Conservation (phyloP, 92 coral and sea anemone genomes). For the Pocillopora meandrina region DNA sequence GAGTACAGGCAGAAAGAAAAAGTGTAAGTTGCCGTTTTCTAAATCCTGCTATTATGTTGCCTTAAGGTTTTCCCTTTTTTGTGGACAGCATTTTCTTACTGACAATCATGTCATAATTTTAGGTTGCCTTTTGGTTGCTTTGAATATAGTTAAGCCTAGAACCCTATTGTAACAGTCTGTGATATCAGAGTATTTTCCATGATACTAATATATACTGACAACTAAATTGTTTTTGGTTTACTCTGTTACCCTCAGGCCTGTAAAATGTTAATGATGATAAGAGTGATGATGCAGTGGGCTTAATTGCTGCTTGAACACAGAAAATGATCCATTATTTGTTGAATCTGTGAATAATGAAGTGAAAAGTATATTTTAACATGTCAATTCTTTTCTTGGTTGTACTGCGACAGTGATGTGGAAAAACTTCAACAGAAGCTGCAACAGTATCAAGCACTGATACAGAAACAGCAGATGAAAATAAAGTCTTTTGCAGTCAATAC, state of each 20-base stretch:
- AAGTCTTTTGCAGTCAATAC: conserved; percentile 57
- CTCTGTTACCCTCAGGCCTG: not conserved
- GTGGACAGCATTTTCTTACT: too few relatives aligned
- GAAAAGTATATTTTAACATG: not conserved
- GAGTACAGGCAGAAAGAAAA: conserved; percentile 32
- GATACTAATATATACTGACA: too few relatives aligned
- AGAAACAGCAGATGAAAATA: conserved; percentile 78
- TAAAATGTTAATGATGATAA: not conserved
- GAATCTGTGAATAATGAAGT: not conserved
- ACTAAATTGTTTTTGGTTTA: too few relatives aligned
- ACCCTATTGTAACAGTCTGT: too few relatives aligned
- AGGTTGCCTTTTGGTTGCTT: too few relatives aligned
- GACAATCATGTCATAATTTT: too few relatives aligned
- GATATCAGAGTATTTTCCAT: too few relatives aligned
- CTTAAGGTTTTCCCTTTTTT: too few relatives aligned
- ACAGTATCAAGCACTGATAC: conserved; percentile 81
- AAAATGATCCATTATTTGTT: not conserved
- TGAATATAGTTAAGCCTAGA: too few relatives aligned
- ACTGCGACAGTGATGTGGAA: conserved; percentile 66
- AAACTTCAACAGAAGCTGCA: conserved; percentile 78
- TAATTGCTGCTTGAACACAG: too few relatives aligned
- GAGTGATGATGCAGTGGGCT: not conserved
- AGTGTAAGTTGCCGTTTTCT: conserved; percentile 25
- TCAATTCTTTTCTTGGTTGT: not conserved
- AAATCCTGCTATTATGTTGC: not conserved